These are phyloP conservation scores for Grantiella picta DNA, from an alignment of 2,113 vertebrate species.

Conservation along the genomic window DNA sequence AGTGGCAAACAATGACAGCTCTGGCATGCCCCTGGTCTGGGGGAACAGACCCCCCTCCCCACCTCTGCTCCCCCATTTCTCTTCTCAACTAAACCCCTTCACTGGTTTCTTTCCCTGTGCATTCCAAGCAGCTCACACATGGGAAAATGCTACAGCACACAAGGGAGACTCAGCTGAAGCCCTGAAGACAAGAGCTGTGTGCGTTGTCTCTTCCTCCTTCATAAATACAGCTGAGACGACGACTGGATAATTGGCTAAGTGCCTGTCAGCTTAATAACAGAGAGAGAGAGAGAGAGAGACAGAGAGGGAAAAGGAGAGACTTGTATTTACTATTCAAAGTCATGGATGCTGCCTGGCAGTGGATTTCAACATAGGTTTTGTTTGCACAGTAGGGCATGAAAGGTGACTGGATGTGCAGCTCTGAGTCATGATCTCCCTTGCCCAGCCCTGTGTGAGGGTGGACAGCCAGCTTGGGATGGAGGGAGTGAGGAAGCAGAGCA, in stretches of 20 bases:
- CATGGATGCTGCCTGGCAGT: conserved; percentile 30
- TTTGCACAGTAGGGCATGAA: neutral
- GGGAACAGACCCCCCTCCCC: neutral
- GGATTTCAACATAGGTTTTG: conserved; percentile 43
- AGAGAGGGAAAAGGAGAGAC: neutral
- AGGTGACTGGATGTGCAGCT: neutral
- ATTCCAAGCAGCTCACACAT: conserved; percentile 1
- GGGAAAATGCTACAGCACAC: neutral
- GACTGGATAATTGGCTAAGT: conserved; percentile 65
- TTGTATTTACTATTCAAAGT: conserved; percentile 51
- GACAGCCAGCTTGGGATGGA: neutral
- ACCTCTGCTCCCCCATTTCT: neutral
- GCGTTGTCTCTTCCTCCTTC: conserved; percentile 37
- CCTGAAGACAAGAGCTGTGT: conserved; percentile 50
- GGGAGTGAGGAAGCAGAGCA: neutral
- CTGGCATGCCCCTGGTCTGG: neutral
- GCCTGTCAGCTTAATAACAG: conserved; percentile 59
- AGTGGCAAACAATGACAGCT: neutral
- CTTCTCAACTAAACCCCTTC: neutral
- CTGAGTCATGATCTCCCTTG: neutral
- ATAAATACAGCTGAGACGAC: conserved; percentile 59
- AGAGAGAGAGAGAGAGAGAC: neutral
- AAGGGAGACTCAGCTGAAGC: conserved; percentile 47
- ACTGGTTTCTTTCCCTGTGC: neutral
- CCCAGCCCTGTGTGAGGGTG: neutral